Base-by-base conservation (phyloP, 2,797 vertebrate genomes). In the Craterocephalus amniculus region DNA sequence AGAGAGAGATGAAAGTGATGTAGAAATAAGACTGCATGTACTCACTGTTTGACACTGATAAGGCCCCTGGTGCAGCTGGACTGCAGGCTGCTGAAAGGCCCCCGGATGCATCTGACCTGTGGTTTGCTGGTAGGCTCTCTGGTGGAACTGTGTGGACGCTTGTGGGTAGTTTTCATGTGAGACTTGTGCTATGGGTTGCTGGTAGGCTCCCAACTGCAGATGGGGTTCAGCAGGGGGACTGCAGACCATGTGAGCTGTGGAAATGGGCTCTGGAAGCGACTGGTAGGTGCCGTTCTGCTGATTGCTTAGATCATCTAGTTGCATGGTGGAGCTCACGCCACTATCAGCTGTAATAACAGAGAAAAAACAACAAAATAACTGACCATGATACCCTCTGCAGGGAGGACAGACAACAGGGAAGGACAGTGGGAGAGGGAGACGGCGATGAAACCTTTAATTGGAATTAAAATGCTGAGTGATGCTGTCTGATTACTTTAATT, bases 281-380 rank as follows among this genome's bases (percentile, higher is more conserved):
- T 95, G 96, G 88, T 96, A 96, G 80, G 94, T 86, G 55, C 92
- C 91, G 1, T 95, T 96, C 62, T 96, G 96, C 91, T 96, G 97
- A 93, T 94, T 95, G 89, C 92, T 95, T 61, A 94, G 92, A 0
- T 95, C 94, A n/a, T 97, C 96, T 0, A 94, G 93, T 66, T 96
- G 95, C 58, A 96, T 90, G 0, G 94, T 89, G 32, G 95, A 94
- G 77, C 93, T 95, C 80, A 95, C 90, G 56, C 95, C 95, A 2
- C 95, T 96, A 91, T 97, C 97, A 40, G 95, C 98, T 99, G 93
- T 8, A 87, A 90, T 34, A 62, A 85, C 34, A 87, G 49, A 83
- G 61, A 2, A 31, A 73, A 71, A 51, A 80, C 69, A 74, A 83
- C 56, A 76, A 78, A 70, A 51, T 49, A 35, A 76, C 72, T 79